Percentiles rank a stretch among this genome's conserved stretches.
phyloP scores from a whole-genome alignment of 2,888 invertebrate species.

The Zhuqinia jingwanae region DNA sequence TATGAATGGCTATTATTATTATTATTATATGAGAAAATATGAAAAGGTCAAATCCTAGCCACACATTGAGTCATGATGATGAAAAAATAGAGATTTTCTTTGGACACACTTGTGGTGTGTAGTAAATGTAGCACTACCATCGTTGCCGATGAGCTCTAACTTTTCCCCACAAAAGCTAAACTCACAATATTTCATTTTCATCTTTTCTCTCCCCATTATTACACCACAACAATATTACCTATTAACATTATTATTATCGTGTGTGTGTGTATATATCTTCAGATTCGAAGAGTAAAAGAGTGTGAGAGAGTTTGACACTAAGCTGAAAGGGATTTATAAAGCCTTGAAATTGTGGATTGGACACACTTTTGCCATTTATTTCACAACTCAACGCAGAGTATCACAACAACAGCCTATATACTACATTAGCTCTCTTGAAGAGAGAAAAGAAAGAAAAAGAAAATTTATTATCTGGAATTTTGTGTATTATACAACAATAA shows the following conservation, averaged over 20 bases:
- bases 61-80: conserved; percentile 60
- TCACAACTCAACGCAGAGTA: conserved; percentile 45
- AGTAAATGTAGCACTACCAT: conserved; percentile 21
- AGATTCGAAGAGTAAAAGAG: too few relatives aligned
- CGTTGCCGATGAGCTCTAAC: too few relatives aligned
- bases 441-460: conserved; percentile 10
- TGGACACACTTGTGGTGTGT: conserved; percentile 4
- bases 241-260: conserved; percentile 65
- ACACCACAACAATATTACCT: conserved; percentile 60
- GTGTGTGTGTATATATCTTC: conserved; percentile 10
- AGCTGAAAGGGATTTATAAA: conserved; percentile 61
- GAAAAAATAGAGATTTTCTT: conserved; percentile 33
- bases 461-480: conserved; percentile 37
- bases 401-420: not conserved
- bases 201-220: conserved; percentile 47
- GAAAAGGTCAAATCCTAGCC: conserved; percentile 63
- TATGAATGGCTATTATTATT: not conserved
- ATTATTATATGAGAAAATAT: not conserved
- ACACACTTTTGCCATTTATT: conserved; percentile 69
- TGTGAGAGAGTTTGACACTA: conserved; percentile 57
- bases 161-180: not conserved
- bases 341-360: conserved; percentile 66
- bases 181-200: conserved; percentile 64
- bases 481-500: conserved; percentile 44
- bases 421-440: too few relatives aligned